Evolutionary conservation across 2,797 vertebrate genomes (phyloP), one percentile per base, ranked within the genome.

Genomic region (Bryconaethiops microstoma): DNA sequence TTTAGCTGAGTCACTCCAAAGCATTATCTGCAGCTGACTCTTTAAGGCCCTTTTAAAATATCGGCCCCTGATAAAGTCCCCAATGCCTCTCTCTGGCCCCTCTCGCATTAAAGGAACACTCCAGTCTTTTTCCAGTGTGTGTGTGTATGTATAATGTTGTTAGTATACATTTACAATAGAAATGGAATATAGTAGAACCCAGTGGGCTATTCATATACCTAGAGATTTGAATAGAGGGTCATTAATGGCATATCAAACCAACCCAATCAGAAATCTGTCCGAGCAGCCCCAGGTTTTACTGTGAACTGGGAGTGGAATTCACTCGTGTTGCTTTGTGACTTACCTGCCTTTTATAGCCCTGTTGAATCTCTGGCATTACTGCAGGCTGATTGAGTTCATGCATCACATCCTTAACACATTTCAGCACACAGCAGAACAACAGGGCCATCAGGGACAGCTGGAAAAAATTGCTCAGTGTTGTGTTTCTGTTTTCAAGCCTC

Each of bases 11-110:
- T 78, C 74, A 79, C 21, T 1, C 16, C 9, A 48, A n/a, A 52
- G 48, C 40, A 45, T 77, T 40, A 57, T 79, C 74, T 78, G 48
- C 19, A 65, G 60, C 45, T 74, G 50, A 76, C n/a, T 19, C 29
- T 76, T 68, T 48, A 52, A 52, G 13, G 48, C 48, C 10, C 3
- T 45, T 45, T 45, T 45, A 45, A 45, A 45, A 12, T 45, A 45
- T 10, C 8, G 1, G 42, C 50, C 62, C 70, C 19, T 65, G 25
- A 59, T 57, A 79, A 25, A 23, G 48, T 25, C 73, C 55, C 45
- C 29, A 63, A 71, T 78, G 25, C 65, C 67, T n/a, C 48, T 45
- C 10, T 45, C 42, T 45, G 48, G 59, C n/a, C 2, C 16, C 59
- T 72, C 29, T 80, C 23, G 25, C 48, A 71, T 75, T 21, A 5